These are phyloP conservation scores for Drymodes brunneopygia DNA, from an alignment of 2,113 vertebrate species.

Conservation along the genomic window DNA sequence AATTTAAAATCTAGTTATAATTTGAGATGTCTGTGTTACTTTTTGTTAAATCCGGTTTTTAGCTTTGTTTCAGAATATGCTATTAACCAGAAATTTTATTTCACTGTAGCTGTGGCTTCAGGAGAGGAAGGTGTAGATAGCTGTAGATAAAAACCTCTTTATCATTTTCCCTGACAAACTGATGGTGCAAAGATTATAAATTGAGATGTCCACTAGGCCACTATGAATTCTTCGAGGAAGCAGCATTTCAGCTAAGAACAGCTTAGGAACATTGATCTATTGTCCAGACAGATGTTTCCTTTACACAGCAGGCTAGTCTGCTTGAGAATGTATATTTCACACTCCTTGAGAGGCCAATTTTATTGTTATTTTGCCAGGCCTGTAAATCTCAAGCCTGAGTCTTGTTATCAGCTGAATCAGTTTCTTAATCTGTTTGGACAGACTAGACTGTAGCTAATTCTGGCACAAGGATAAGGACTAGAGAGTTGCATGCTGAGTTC, in stretches of 20 bases:
- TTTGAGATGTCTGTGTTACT: not conserved
- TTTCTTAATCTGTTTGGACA: not conserved
- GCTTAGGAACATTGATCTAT: not conserved
- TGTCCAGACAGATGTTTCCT: not conserved
- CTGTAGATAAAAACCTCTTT: not conserved
- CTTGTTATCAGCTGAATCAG: not conserved
- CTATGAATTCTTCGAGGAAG: not conserved
- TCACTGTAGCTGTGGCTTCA: not conserved
- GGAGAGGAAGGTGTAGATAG: fast-evolving
- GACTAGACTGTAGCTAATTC: not conserved
- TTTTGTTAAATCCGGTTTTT: not conserved
- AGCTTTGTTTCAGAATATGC: not conserved
- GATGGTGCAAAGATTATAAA: not conserved
- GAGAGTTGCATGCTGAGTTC: not conserved
- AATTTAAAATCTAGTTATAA: not conserved
- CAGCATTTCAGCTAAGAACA: not conserved
- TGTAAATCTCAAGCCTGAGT: not conserved
- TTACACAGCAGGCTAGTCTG: not conserved
- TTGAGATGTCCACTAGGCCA: not conserved
- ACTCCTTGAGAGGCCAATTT: fast-evolving
- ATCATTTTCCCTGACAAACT: not conserved
- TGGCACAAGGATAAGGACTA: not conserved
- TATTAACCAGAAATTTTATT: not conserved
- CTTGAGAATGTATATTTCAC: not conserved
- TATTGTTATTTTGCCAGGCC: not conserved